Conservation (phyloP, 1,140 invertebrate species). For the Caenorhabditis briggsae region DNA sequence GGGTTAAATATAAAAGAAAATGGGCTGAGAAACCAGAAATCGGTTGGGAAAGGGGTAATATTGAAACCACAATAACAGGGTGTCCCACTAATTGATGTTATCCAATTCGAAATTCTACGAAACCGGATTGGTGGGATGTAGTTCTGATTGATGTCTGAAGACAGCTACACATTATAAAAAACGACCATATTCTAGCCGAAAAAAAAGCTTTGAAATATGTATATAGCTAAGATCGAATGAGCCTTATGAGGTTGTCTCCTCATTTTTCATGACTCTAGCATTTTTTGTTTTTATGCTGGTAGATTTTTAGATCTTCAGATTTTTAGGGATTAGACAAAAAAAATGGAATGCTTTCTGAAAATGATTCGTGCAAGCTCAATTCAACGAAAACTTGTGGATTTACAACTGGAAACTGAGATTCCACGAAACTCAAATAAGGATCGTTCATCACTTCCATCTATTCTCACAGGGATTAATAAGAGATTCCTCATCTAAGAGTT, state of each 20-base stretch:
- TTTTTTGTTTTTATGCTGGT: neutral
- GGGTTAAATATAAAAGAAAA: too few relatives aligned
- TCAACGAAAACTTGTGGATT: too few relatives aligned
- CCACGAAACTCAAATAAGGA: neutral
- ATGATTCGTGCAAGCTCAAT: too few relatives aligned
- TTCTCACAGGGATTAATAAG: conserved; percentile 24
- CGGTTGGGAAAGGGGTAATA: neutral
- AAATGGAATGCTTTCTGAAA: too few relatives aligned
- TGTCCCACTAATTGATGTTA: conserved; percentile 11
- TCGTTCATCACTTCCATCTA: neutral
- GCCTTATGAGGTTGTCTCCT: neutral
- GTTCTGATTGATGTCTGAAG: neutral
- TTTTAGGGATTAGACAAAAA: neutral
- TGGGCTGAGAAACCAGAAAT: too few relatives aligned
- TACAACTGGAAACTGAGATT: too few relatives aligned
- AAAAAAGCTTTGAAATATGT: conserved; percentile 1
- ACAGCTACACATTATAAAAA: neutral
- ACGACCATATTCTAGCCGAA: too few relatives aligned
- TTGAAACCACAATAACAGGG: neutral
- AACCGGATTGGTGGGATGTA: neutral
- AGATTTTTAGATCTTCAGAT: neutral
- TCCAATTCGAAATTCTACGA: conserved; percentile 3
- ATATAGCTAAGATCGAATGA: conserved; percentile 1
- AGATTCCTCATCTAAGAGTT: neutral
- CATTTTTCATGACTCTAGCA: conserved; percentile 15